Percentiles rank a stretch among this genome's conserved stretches.
Conservation (phyloP, 2,113 vertebrate genomes). For the Raja brachyura region DNA sequence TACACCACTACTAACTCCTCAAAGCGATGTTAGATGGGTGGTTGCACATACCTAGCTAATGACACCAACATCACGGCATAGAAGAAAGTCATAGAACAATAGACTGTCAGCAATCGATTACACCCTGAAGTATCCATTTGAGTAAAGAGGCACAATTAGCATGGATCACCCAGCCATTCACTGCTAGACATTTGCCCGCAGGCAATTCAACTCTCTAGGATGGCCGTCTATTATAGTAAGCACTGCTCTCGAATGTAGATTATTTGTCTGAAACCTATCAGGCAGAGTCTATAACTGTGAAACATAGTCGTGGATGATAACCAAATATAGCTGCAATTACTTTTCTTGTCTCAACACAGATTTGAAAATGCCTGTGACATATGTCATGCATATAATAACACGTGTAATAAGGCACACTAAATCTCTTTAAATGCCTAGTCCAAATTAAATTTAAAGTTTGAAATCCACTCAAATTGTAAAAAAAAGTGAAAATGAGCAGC, state of each 20-base stretch:
- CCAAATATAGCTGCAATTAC: not conserved
- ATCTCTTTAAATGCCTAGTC: not conserved
- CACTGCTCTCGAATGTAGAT: not conserved
- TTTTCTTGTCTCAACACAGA: not conserved
- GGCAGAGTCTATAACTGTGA: slow-evolving; percentile 1
- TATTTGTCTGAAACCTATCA: not conserved
- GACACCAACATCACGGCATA: too few relatives aligned
- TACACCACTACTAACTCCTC: too few relatives aligned
- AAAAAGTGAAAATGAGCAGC: not conserved
- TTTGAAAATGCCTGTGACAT: not conserved
- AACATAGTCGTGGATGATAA: not conserved
- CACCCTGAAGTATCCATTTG: too few relatives aligned
- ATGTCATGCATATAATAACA: too few relatives aligned
- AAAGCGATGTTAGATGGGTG: too few relatives aligned
- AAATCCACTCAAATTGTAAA: not conserved
- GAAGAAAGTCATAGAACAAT: not conserved
- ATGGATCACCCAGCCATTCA: not conserved
- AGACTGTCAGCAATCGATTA: not conserved
- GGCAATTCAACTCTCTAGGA: not conserved
- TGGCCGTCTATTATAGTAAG: not conserved
- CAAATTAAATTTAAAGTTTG: not conserved
- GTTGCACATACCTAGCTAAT: too few relatives aligned
- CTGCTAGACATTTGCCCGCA: not conserved
- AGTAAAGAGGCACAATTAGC: not conserved
- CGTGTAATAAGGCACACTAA: too few relatives aligned